A percentile compares a stretch with the other conserved stretches of the same genome.
These are phyloP conservation scores for Zaprionus bogoriensis DNA, from an alignment of 2,888 invertebrate species.

Conservation along the genomic window DNA sequence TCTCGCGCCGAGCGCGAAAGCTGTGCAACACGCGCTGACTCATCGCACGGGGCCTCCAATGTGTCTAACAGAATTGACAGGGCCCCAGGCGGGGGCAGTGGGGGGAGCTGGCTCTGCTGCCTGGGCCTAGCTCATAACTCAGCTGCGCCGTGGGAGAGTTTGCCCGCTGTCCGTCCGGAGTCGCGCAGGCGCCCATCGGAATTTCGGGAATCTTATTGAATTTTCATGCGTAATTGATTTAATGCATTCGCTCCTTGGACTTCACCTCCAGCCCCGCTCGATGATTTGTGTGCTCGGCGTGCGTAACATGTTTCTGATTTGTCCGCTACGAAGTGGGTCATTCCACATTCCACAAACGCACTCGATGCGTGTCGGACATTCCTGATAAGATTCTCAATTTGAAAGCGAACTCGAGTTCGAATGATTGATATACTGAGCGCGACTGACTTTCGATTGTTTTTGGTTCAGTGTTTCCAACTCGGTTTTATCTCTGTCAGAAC, in stretches of 20 bases:
- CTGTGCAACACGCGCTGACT: conserved; percentile 42
- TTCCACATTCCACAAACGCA: conserved; percentile 30
- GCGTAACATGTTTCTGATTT: conserved; percentile 58
- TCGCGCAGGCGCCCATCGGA: conserved; percentile 37
- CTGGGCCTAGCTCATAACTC: conserved; percentile 28
- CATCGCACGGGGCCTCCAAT: conserved; percentile 29
- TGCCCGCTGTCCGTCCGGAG: not conserved
- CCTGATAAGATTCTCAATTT: not conserved
- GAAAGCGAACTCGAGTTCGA: not conserved
- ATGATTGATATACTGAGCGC: not conserved
- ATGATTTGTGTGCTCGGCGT: conserved; percentile 62
- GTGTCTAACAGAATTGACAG: conserved; percentile 37
- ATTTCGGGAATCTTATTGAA: conserved; percentile 16
- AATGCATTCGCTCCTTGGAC: no score
- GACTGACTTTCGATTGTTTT: not conserved
- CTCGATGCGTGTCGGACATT: conserved; percentile 1
- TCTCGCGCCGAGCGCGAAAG: conserved; percentile 42
- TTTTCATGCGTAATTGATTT: conserved; percentile 78
- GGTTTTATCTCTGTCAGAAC: no score
- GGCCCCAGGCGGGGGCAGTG: conserved; percentile 1
- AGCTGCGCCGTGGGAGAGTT: conserved; percentile 23
- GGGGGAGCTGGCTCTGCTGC: conserved; percentile 5
- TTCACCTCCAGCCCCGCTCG: no score
- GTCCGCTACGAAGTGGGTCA: conserved; percentile 59
- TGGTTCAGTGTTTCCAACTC: no score